These are phyloP conservation scores for Aurelia sp. DNA, from an alignment of 30 jellyfish, hydroid and myxozoan species.

Conservation along the genomic window DNA sequence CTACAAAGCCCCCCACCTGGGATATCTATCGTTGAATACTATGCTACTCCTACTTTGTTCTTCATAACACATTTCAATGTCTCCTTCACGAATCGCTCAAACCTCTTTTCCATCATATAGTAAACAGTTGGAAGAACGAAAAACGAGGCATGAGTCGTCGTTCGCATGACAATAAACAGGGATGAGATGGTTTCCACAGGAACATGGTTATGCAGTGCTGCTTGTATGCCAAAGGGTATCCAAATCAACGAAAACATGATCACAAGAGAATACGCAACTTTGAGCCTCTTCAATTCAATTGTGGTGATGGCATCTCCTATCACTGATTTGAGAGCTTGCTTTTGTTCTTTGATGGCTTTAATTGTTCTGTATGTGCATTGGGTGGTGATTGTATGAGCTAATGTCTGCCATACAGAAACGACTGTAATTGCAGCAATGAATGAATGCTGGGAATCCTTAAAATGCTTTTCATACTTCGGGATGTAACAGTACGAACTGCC, in stretches of 20 bases:
- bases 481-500: slow-evolving; percentile 1
- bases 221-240: slow-evolving; percentile 19
- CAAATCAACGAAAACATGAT: slow-evolving; percentile 3
- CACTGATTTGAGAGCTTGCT: no score
- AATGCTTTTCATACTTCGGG: slow-evolving; percentile 4
- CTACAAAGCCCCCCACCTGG: no score
- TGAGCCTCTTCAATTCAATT: not conserved
- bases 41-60: no score
- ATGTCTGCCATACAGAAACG: no score
- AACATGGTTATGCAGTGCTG: not conserved
- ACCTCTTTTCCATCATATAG: slow-evolving; percentile 7
- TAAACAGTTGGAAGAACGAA: slow-evolving; percentile 17
- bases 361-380: no score
- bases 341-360: no score
- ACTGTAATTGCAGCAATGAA: no score
- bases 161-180: not conserved
- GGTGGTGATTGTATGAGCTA: no score
- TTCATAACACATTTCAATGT: not conserved
- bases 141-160: not conserved
- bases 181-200: not conserved
- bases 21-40: no score
- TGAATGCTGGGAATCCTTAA: not conserved
- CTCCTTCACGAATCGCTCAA: not conserved
- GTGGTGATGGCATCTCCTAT: no score
- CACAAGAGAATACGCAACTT: not conserved